Evolutionary conservation across 2,113 vertebrate genomes (phyloP), one percentile per base, ranked within the genome.

Genomic region (Spea bombifrons): DNA sequence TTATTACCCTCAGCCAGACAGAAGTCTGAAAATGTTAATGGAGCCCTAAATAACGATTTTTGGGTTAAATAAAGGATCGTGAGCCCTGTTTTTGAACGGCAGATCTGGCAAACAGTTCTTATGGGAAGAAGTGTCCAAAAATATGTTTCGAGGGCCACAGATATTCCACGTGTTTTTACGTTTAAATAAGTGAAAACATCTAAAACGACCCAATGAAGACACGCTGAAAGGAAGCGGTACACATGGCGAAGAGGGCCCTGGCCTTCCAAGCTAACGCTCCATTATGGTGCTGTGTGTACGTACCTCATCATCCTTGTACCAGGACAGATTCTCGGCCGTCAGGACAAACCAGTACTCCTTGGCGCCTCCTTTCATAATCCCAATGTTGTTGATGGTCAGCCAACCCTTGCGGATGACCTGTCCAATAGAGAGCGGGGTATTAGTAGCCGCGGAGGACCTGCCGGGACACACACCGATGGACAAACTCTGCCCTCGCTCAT

Each of bases 281-380:
- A 30, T 30, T 30, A 30, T 30, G 1, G 30, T 30, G 13, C 75
- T 69, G 76, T 75, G 8, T n/a, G 30, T 66, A 82, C 94, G 94
- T 82, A 99, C 97, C 95, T 98, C 97, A 1, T 99, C 97, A 7
- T 99, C 97, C 84, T 99, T 99, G 86, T 98, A 99, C 97, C 97
- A 99, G 87, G 97, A 99, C 75, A 99, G 90, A 8, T 96, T 98
- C 85, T 99, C 97, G 0, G 97, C 97, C 0, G 97, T 99, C 83
- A 99, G 91, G 78, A 99, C 95, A 73, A 99, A 99, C 97, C 97
- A 99, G 63, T 99, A 99, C 83, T 99, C 97, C 86, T 99, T 99
- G 83, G 97, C 92, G 71, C 97, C 97, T 12, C 97, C 97, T 84
- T 99, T 99, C 97, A 99, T 99, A 89, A 99, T 99, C 61, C 97